These are phyloP conservation scores for Nylanderia fulva DNA, from an alignment of 1,140 invertebrate species.

Conservation along the genomic window DNA sequence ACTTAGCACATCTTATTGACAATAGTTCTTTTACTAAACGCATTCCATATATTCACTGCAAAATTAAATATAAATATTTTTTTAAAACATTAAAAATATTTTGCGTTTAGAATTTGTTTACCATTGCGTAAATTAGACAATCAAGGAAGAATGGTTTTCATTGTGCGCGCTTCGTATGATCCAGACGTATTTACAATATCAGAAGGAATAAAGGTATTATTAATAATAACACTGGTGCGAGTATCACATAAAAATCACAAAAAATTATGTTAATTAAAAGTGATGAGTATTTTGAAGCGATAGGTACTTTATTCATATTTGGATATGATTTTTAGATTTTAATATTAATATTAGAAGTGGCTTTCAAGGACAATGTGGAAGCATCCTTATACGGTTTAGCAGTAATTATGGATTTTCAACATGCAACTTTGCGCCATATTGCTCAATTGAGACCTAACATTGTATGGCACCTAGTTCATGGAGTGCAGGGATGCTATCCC, in stretches of 20 bases:
- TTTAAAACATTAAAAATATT: not conserved
- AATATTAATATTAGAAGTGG: slow-evolving; percentile 88
- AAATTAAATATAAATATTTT: not conserved
- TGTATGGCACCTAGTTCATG: slow-evolving; percentile 87
- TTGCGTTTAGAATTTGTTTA: slow-evolving; percentile 85
- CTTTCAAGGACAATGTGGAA: slow-evolving; percentile 84
- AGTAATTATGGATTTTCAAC: slow-evolving; percentile 88
- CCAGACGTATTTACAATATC: slow-evolving; percentile 86
- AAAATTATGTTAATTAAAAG: not conserved
- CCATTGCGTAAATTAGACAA: slow-evolving; percentile 86
- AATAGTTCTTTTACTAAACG: not conserved
- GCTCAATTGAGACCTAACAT: slow-evolving; percentile 87
- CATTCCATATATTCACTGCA: not conserved
- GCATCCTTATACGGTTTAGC: slow-evolving; percentile 87
- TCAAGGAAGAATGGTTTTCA: slow-evolving; percentile 86
- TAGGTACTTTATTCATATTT: not conserved
- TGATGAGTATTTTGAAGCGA: too few species aligned
- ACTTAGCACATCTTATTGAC: not conserved
- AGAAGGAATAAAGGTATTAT: slow-evolving; percentile 87
- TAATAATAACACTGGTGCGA: not conserved
- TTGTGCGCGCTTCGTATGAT: slow-evolving; percentile 87
- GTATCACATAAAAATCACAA: not conserved
- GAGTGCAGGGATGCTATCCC: slow-evolving; percentile 91
- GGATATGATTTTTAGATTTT: slow-evolving; percentile 79
- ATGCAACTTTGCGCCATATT: slow-evolving; percentile 87